Base-by-base conservation (phyloP, 2,113 vertebrate species). In the Pagrus major region DNA sequence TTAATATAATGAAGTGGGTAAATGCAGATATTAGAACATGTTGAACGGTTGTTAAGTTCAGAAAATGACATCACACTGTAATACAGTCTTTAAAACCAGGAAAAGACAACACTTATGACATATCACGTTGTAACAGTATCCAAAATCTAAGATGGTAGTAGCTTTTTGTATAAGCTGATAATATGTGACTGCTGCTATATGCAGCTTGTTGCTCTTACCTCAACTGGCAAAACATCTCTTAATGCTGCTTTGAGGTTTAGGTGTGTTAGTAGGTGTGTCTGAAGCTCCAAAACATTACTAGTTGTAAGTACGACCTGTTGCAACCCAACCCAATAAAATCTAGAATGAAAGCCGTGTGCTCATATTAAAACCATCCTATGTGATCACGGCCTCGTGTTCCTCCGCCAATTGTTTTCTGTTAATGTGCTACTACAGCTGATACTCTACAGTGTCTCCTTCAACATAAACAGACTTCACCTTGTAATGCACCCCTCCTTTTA, bases 321-420 rank as follows among this genome's bases (percentile, higher is more conserved):
- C 7, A 72, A 29, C 27, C 29, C 21, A 59, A 18, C 8, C 6
- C 1, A 0, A 3, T 10, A 14, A 16, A 41, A 9, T 49, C n/a
- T 8, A 20, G 16, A 31, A 4, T 15, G 10, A 58, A 15, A 59
- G 63, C 39, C 8, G 6, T n/a, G 1, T 33, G 15, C 14, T 69
- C 25, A 39, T 46, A 41, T 46, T 20, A n/a, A 51, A 71, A 39
- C 12, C 42, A 10, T 78, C 85, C 81, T 79, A 20, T 85, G 64
- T 81, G 88, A 83, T 89, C 84, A 82, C 21, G 65, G 68, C 86
- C 78, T 71, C 21, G 20, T 12, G 59, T 84, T 35, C 51, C 52
- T 51, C 66, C 75, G 60, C 44, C 71, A 27, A 60, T 29, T 52
- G 29, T 52, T 42, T 71, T 67, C 14, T 59, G 18, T 68, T n/a